Percentiles rank a stretch among this genome's conserved stretches.
Evolutionary conservation across 2,888 invertebrate species (phyloP).

Genomic region (Chrysolina oricalcia): DNA sequence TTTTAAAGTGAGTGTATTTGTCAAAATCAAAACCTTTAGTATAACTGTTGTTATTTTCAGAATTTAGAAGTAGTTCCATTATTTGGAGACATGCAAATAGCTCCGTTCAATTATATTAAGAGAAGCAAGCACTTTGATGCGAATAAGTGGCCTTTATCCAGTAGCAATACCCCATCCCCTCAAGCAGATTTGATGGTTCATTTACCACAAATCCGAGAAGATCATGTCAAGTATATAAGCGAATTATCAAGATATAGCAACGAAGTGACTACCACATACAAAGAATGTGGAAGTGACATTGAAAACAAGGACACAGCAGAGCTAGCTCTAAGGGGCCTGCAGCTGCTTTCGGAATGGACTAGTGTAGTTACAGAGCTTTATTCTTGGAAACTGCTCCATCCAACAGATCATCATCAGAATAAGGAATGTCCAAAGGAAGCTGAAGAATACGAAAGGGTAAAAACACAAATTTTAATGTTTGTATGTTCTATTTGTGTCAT

Average conservation of each 20-base stretch:
- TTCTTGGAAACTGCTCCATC: conserved; percentile 98
- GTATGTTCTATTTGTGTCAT: conserved; percentile 27
- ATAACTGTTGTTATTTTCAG: conserved; percentile 67
- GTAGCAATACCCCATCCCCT: conserved; percentile 87
- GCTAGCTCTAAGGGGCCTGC: conserved; percentile 92
- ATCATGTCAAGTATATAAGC: conserved; percentile 97
- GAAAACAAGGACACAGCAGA: conserved; percentile 95
- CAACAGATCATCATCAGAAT: conserved; percentile 97
- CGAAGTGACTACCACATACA: conserved; percentile 92
- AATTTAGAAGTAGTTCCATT: conserved; percentile 95
- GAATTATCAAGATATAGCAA: conserved; percentile 94
- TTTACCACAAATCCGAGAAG: conserved; percentile 94
- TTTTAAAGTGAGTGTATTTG: conserved; percentile 82
- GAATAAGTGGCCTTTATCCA: conserved; percentile 92
- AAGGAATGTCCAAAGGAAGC: conserved; percentile 95
- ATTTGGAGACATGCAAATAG: conserved; percentile 99
- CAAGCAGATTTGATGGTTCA: conserved; percentile 97
- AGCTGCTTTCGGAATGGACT: conserved; percentile 96
- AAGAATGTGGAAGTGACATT: conserved; percentile 91
- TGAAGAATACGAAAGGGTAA: conserved; percentile 96
- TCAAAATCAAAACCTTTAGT: not conserved
- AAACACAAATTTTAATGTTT: not conserved
- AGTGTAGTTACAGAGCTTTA: conserved; percentile 96
- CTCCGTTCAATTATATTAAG: conserved; percentile 98
- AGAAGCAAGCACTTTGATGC: conserved; percentile 94